Evolutionary conservation across 2,888 invertebrate genomes (phyloP), one percentile per base, ranked within the genome.

Genomic region (Clanis bilineata): DNA sequence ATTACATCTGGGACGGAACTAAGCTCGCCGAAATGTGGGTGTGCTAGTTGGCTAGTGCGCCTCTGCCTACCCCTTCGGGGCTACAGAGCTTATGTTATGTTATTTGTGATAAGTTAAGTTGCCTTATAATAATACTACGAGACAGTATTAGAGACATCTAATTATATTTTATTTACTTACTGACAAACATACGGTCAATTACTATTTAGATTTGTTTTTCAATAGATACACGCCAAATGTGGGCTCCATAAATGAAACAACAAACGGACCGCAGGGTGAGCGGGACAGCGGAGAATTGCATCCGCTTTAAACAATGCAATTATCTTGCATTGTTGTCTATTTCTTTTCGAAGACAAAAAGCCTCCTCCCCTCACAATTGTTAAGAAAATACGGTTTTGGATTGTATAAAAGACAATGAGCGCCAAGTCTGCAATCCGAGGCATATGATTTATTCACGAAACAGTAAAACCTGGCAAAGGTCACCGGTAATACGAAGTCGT

Each of bases 301-400:
- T 32, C 51, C 51, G 51, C 18, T 32, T 51, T 18, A 51, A 51
- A 51, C 51, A 51, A 51, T 51, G 51, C 51, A 51, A 51, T 51
- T 51, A 51, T 51, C 28, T 51, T 32, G 28, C 51, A 51, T 51
- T 51, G 51, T 51, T 18, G 32, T 18, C 51, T 28, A 9, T 12
- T 10, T 32, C 32, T 28, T 32, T 32, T 32, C 15, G 32, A 32
- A 32, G 10, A 51, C 28, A 51, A 51, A 51, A 51, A 32, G 18
- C 51, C 10, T 32, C 4, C 3, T 18, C 1, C 18, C 51, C 25
- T 51, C 18, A 32, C 32, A 28, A 32, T 51, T 51, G 18, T 10
- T 18, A 51, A 32, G 28, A 51, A 51, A 51, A 51, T 51, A 51
- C 28, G 32, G 51, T 2, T 15, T n/a, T 9, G 28, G 9, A 51